A percentile compares a stretch with the other conserved stretches of the same genome.
Conservation (phyloP, 1,140 invertebrate species). For the Polypedilum pembai region DNA sequence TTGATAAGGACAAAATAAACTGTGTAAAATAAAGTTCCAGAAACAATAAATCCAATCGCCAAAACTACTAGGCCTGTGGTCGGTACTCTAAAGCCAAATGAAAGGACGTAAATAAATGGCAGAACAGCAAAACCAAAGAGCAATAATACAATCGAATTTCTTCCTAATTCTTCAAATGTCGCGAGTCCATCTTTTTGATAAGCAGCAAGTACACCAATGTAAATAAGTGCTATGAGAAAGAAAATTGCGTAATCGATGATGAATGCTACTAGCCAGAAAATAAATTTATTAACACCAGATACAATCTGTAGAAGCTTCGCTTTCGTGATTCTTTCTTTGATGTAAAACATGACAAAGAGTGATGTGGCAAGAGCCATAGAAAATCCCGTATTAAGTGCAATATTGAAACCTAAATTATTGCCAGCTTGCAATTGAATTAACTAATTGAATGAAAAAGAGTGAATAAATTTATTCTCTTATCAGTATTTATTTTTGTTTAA, state of each 20-base stretch:
- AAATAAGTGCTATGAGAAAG: constrained; percentile 45
- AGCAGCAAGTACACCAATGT: constrained; percentile 45
- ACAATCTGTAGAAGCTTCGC: constrained; percentile 51
- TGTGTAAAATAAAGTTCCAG: constrained; percentile 55
- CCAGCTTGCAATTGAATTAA: constrained; percentile 42
- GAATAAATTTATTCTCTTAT: not conserved
- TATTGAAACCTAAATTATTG: constrained; percentile 53
- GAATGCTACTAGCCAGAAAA: constrained; percentile 61
- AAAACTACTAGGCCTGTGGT: constrained; percentile 50
- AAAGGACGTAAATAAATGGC: constrained; percentile 48
- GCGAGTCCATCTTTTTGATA: constrained; percentile 50
- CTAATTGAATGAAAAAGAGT: not conserved
- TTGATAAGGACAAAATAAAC: constrained; percentile 55
- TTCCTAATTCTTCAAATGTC: constrained; percentile 44
- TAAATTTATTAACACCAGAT: constrained; percentile 57
- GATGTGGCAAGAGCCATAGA: constrained; percentile 65
- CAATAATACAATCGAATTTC: constrained; percentile 44
- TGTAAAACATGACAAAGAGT: constrained; percentile 60
- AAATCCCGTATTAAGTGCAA: constrained; percentile 57
- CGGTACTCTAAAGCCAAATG: constrained; percentile 52
- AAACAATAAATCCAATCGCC: constrained; percentile 31
- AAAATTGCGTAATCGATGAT: constrained; percentile 62
- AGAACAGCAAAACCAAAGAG: constrained; percentile 46
- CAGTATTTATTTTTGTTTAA: too few species aligned
- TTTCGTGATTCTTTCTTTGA: not conserved